These are phyloP conservation scores for Nannobrachium achirus DNA, from an alignment of 2,113 vertebrate genomes.

Conservation along the genomic window DNA sequence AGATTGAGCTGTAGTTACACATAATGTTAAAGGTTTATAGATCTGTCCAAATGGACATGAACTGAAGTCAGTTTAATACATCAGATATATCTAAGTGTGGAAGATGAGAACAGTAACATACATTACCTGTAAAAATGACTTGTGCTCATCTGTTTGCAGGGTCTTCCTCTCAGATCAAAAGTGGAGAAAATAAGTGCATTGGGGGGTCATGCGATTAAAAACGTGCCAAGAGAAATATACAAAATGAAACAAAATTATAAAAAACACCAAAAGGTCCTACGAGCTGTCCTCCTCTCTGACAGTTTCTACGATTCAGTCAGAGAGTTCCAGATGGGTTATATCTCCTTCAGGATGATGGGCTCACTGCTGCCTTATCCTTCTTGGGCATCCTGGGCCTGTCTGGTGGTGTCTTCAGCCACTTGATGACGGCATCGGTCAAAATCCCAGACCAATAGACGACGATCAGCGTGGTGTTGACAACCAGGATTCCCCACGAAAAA, in stretches of 20 bases:
- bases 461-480: conserved; percentile 66
- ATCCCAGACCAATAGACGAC: conserved; percentile 71
- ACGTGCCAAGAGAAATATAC: neutral
- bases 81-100: neutral
- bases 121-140: conserved; percentile 52
- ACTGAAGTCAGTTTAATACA: neutral
- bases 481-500: conserved; percentile 69
- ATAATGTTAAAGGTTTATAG: no score
- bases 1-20: neutral
- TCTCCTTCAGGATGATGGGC: conserved; percentile 35
- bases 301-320: no score
- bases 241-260: neutral
- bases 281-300: conserved; percentile 36
- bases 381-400: conserved; percentile 68
- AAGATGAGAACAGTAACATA: neutral
- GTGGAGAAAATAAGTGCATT: neutral
- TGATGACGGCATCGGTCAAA: conserved; percentile 63
- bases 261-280: conserved; percentile 32
- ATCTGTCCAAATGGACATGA: neutral
- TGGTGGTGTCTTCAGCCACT: conserved; percentile 55
- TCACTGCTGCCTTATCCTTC: conserved; percentile 20
- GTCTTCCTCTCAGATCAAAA: conserved; percentile 1
- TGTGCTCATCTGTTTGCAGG: conserved; percentile 10
- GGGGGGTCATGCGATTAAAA: neutral
- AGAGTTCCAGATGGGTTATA: conserved; percentile 28